Percentiles rank a stretch among this genome's conserved stretches.
These are phyloP conservation scores for Micrasema minimum DNA, from an alignment of 1,140 invertebrate species.

Conservation along the genomic window DNA sequence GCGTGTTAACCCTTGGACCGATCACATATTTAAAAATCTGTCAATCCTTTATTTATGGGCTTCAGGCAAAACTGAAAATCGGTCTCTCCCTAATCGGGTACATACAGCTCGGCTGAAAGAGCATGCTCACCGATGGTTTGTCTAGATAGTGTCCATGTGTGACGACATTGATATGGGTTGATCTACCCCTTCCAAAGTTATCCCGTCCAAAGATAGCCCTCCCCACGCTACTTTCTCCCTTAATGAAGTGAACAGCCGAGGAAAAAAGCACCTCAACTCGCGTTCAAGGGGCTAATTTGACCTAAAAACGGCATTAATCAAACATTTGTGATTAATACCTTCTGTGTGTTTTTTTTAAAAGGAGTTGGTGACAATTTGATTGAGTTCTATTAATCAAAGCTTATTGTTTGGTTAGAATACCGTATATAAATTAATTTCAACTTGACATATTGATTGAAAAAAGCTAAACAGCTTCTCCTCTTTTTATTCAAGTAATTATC, in stretches of 20 bases:
- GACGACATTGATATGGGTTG: slow-evolving; percentile 31
- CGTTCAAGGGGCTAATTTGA: slow-evolving; percentile 15
- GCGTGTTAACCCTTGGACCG: no score
- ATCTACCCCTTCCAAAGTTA: slow-evolving; percentile 10
- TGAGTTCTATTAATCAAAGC: no score
- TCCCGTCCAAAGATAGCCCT: no score
- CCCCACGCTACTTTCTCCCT: no score
- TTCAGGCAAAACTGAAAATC: neutral
- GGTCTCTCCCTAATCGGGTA: neutral
- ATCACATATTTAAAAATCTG: slow-evolving; percentile 9
- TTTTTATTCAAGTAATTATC: no score
- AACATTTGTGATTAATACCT: slow-evolving; percentile 19
- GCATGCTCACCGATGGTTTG: slow-evolving; percentile 11
- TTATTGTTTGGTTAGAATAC: no score
- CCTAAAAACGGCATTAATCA: slow-evolving; percentile 13
- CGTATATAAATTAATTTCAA: no score
- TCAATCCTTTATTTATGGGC: neutral
- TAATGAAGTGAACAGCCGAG: slow-evolving; percentile 3
- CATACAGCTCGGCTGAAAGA: slow-evolving; percentile 14
- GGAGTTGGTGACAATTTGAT: no score
- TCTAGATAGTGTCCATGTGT: slow-evolving; percentile 35
- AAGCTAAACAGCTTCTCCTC: no score
- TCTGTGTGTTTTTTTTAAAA: no score
- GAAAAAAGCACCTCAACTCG: neutral
- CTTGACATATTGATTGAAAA: no score